These are phyloP conservation scores for Oscheius sp. DNA, from an alignment of 2,888 invertebrate genomes.

Conservation along the genomic window DNA sequence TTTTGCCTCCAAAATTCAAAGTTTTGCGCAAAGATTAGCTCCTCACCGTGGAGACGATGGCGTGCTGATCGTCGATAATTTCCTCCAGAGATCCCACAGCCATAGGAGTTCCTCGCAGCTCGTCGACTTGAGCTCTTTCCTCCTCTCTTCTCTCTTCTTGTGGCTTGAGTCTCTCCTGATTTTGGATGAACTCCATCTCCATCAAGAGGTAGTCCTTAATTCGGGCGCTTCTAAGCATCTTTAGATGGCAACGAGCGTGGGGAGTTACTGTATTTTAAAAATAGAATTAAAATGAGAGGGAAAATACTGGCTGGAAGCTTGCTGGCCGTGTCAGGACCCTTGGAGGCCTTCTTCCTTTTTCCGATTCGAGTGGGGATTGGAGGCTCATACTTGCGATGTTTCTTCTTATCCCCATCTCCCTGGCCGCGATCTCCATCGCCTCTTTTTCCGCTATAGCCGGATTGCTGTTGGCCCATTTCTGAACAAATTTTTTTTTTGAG, in stretches of 20 bases:
- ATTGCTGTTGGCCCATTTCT: slow-evolving; percentile 62
- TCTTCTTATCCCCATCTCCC: slow-evolving; percentile 76
- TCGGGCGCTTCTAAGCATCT: slow-evolving; percentile 90
- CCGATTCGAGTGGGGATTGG: slow-evolving; percentile 98
- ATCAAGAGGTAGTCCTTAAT: slow-evolving; percentile 97
- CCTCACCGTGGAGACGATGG: slow-evolving; percentile 81
- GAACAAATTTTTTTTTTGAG: no score
- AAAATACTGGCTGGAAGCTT: slow-evolving; percentile 85
- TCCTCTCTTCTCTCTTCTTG: slow-evolving; percentile 97
- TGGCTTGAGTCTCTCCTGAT: slow-evolving; percentile 96
- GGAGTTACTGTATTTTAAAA: slow-evolving; percentile 84
- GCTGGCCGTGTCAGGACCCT: slow-evolving; percentile 96
- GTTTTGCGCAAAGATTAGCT: no score
- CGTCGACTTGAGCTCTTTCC: slow-evolving; percentile 80
- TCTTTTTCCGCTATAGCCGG: slow-evolving; percentile 49
- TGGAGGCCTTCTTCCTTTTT: slow-evolving; percentile 79
- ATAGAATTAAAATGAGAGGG: no score
- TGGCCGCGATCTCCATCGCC: slow-evolving; percentile 58
- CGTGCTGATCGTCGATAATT: slow-evolving; percentile 99
- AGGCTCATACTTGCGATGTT: slow-evolving; percentile 98
- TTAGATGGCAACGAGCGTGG: slow-evolving; percentile 93
- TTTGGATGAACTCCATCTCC: slow-evolving; percentile 99
- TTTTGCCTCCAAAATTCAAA: no score
- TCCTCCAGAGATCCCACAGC: slow-evolving; percentile 99
- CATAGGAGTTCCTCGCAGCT: slow-evolving; percentile 98